phyloP scores from a whole-genome alignment of 1,140 invertebrate species.

The Dinoponera quadriceps region DNA sequence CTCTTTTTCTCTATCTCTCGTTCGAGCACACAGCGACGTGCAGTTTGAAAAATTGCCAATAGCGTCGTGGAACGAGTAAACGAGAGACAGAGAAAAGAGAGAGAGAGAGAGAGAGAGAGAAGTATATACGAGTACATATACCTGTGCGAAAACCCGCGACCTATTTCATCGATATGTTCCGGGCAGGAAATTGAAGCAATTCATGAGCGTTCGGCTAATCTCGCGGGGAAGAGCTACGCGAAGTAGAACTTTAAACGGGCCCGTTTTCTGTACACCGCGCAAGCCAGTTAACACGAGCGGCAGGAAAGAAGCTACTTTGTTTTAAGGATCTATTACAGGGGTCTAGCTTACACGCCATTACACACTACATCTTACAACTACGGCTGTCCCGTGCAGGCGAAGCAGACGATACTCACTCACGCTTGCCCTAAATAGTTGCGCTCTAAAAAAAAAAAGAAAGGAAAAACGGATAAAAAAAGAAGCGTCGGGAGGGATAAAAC shows the following conservation, averaged over 20 bases:
- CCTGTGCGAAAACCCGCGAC: conserved; percentile 24
- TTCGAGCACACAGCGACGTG: not conserved
- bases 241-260: conserved; percentile 18
- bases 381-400: not conserved
- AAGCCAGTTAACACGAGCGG: conserved; percentile 31
- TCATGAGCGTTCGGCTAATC: conserved; percentile 43
- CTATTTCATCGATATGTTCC: conserved; percentile 48
- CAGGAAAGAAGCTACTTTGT: conserved; percentile 44
- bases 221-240: conserved; percentile 9
- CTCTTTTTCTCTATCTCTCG: too few species aligned
- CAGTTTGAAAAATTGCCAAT: conserved; percentile 36
- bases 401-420: conserved; percentile 22
- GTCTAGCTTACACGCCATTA: conserved; percentile 41
- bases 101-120: not conserved
- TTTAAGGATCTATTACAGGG: conserved; percentile 55
- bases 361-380: conserved; percentile 16
- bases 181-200: conserved; percentile 44
- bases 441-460: not conserved
- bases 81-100: not conserved
- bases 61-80: conserved; percentile 25
- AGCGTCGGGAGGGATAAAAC: too few species aligned
- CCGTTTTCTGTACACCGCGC: conserved; percentile 1
- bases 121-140: not conserved
- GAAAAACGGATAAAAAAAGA: not conserved
- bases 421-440: conserved; percentile 1